These are phyloP conservation scores for Aproaerema taeniolella DNA, from an alignment of 2,888 invertebrate species.

Conservation along the genomic window DNA sequence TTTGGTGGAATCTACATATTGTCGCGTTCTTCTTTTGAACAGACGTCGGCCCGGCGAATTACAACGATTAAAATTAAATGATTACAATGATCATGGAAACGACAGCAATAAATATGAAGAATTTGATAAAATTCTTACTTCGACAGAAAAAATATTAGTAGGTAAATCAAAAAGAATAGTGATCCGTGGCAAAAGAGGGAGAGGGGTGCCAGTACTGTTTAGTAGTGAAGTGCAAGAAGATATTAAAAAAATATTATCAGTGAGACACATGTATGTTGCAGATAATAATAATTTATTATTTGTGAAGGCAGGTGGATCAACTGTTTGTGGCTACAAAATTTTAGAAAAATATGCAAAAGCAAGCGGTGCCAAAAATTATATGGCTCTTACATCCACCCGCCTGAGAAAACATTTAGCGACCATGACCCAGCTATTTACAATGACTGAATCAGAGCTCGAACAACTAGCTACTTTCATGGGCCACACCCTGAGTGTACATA, in stretches of 20 bases:
- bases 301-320: not conserved
- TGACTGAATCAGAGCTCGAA: conserved; percentile 31
- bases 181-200: not conserved
- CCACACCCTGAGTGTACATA: conserved; percentile 26
- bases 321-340: conserved; percentile 19
- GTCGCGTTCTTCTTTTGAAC: not conserved
- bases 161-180: too few relatives aligned
- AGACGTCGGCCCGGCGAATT: not conserved
- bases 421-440: conserved; percentile 31
- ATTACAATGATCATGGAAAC: not conserved
- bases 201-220: conserved; percentile 30
- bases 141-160: too few relatives aligned
- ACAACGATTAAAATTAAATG: not conserved
- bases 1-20: not conserved
- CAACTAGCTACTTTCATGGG: conserved; percentile 31
- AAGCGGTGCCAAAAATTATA: conserved; percentile 28
- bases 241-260: conserved; percentile 19
- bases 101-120: too few relatives aligned
- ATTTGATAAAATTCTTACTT: too few relatives aligned
- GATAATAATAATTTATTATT: conserved; percentile 16
- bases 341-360: conserved; percentile 25
- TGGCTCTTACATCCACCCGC: conserved; percentile 29
- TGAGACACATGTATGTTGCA: conserved; percentile 15
- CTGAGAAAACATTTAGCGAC: conserved; percentile 33
- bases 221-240: conserved; percentile 25